These are phyloP conservation scores for Goniozus legneri DNA, from an alignment of 1,140 invertebrate species.

Conservation along the genomic window DNA sequence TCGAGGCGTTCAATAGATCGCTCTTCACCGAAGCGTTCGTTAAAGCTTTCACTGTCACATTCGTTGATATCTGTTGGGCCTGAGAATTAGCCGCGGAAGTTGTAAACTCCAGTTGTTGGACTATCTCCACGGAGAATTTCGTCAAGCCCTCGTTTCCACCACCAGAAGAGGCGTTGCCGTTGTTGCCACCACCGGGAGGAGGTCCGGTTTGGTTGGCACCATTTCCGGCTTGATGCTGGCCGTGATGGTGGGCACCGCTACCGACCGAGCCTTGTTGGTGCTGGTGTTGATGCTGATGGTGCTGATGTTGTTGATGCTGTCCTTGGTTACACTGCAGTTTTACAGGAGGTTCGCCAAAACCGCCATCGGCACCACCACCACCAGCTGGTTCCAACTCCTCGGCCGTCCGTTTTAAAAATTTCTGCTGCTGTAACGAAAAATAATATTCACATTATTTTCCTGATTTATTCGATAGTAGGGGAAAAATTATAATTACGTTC, in stretches of 20 bases:
- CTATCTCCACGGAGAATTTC: conserved; percentile 87
- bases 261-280: conserved; percentile 12
- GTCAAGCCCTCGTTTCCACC: conserved; percentile 62
- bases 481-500: too few species aligned
- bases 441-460: neutral
- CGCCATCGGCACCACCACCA: conserved; percentile 46
- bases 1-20: conserved; percentile 55
- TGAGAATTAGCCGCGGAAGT: conserved; percentile 76
- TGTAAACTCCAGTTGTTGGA: conserved; percentile 84
- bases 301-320: conserved; percentile 40
- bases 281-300: conserved; percentile 35
- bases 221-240: conserved; percentile 42
- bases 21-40: conserved; percentile 80
- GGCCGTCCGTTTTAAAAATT: conserved; percentile 70
- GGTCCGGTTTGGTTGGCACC: conserved; percentile 36
- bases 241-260: conserved; percentile 39
- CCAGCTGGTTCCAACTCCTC: conserved; percentile 67
- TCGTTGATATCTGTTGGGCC: conserved; percentile 86
- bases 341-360: conserved; percentile 69
- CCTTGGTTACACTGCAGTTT: conserved; percentile 70
- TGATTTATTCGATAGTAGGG: too few species aligned
- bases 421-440: conserved; percentile 70
- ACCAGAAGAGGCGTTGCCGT: conserved; percentile 25
- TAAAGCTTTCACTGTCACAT: conserved; percentile 86
- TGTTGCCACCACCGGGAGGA: conserved; percentile 15